Evolutionary conservation across 2,113 vertebrate genomes (phyloP), one percentile per base, ranked within the genome.

Genomic region (Thunnus thynnus): DNA sequence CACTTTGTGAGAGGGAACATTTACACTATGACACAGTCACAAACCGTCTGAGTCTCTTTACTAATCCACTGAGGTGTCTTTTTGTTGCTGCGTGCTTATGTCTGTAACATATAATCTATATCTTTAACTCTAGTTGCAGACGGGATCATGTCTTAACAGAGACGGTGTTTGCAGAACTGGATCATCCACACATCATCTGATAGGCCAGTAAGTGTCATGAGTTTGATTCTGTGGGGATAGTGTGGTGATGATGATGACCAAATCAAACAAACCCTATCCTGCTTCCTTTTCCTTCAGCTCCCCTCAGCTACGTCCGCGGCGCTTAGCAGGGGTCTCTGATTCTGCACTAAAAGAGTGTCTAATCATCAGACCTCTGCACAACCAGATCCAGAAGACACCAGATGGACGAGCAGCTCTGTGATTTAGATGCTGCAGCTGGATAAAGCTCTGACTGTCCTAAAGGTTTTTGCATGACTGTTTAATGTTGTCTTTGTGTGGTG

Each of bases 311-410:
- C 52, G 6, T 36, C 47, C 47, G 0, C 54, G 72, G 48, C 50
- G 62, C 27, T 16, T 58, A 46, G 9, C 8, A 7, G 36, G 14
- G 6, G 13, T 9, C 12, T 18, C 54, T n/a, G 32, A 9, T 5
- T 58, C 68, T 27, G 5, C 56, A n/a, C 2, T 80, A 4, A 18
- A 51, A 1, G 50, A 78, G 3, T 82, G 79, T 60, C n/a, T 80
- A 0, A 80, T 52, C 46, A 72, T 88, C 52, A 66, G 5, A 22
- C 27, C 70, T 22, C 46, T 72, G n/a, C 57, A 46, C 2, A 17
- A 8, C 18, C 9, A 1, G 13, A 30, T 25, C 46, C 9, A 16
- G 3, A 57, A 50, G 22, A 20, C 13, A 0, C 32, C 60, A 25
- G 13, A 13, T 3, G 4, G 6, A 11, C 17, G 13, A 46, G 22